These are phyloP conservation scores for Druon quercuslanigerum DNA, from an alignment of 1,140 invertebrate genomes.

Conservation along the genomic window DNA sequence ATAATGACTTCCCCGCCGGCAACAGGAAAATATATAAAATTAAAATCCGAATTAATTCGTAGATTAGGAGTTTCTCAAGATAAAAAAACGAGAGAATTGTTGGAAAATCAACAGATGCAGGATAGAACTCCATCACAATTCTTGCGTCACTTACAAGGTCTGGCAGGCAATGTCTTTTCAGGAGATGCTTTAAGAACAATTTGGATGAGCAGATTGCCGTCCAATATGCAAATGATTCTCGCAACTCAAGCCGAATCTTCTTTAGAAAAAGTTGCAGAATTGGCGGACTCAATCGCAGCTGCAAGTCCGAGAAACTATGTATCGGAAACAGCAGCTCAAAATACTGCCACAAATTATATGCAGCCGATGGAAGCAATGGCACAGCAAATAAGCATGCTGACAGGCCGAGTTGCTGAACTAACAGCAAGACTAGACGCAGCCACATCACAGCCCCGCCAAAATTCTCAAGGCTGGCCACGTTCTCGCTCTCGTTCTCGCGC, in stretches of 20 bases:
- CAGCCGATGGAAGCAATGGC: neutral
- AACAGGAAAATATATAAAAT: too few species aligned
- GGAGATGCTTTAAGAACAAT: neutral
- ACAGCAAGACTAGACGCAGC: neutral
- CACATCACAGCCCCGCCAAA: neutral
- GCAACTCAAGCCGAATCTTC: neutral
- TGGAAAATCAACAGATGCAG: neutral
- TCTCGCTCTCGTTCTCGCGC: too few species aligned
- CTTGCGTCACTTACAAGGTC: neutral
- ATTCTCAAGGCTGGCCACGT: too few species aligned
- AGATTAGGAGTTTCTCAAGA: neutral
- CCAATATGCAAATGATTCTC: neutral
- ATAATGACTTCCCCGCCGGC: too few species aligned
- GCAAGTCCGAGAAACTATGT: neutral
- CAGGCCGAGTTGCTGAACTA: neutral
- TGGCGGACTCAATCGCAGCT: neutral
- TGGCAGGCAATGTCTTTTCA: neutral
- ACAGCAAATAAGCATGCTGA: neutral
- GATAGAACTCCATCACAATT: neutral
- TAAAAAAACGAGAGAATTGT: neutral
- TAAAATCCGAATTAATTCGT: neutral
- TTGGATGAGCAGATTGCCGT: neutral
- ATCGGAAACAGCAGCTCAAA: neutral
- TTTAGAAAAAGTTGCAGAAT: neutral
- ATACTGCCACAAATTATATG: neutral